Evolutionary conservation across 2,888 invertebrate species (phyloP), one percentile per base, ranked within the genome.

Genomic region (Yponomeuta malinellus): DNA sequence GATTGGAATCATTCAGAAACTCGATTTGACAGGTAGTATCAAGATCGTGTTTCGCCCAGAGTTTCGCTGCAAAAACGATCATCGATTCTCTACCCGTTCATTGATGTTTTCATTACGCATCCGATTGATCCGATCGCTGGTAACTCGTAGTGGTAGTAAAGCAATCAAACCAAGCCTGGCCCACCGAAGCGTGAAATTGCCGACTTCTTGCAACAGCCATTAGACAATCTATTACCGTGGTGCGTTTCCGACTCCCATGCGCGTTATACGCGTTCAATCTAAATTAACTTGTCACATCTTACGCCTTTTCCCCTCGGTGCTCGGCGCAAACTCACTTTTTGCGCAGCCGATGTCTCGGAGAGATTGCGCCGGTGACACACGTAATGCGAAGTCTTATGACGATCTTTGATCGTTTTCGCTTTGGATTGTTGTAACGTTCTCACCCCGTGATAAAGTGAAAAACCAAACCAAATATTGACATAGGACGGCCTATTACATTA

Each of bases 271-370:
- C 12, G 15, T 15, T 59, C 52, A 59, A 59, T 59, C 15, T 59
- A 59, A 59, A 59, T 59, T 59, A 59, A 59, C 52, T 59, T 59
- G 52, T 15, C 52, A 59, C 15, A 59, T 59, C 52, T 59, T 15
- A 5, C 15, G 52, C 52, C 52, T 59, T 59, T 59, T 59, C 15
- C 52, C 52, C 52, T 59, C 52, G 15, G 52, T 59, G 15, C 15
- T 15, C 52, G 52, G 52, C 15, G 52, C 15, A 15, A 12, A 52
- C 15, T 59, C 71, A 63, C 71, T 73, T 72, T 70, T 71, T 71
- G 66, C 73, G 12, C 29, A 31, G 48, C 37, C 48, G 68, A 48
- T 69, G 31, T 70, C 70, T 70, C 70, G 69, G 37, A 59, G 52
- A 59, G 52, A 59, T 59, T 59, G 52, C 3, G 52, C 52, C 52